Evolutionary conservation across 2,888 invertebrate species (phyloP), one percentile per base, ranked within the genome.

Genomic region (Parasteatoda lunata): DNA sequence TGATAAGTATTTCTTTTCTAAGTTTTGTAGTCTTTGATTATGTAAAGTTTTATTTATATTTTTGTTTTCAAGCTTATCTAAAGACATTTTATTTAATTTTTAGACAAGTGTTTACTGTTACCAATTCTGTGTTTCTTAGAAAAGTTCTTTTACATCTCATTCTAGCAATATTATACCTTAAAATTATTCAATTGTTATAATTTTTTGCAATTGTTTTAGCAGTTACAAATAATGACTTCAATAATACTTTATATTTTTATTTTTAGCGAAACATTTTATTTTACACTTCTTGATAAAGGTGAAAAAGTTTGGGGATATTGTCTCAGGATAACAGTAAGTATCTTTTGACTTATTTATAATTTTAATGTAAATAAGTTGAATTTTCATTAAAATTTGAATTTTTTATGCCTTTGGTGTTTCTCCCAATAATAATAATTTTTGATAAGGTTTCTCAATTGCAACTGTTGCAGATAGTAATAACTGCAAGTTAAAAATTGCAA

Each of bases 291-390:
- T 90, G 95, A 95, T 90, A 93, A 94, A 89, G 96, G 96, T 0
- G 94, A 94, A 89, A 93, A 96, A 77, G 94, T 95, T 78, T 95
- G 92, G 92, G 96, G 96, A 1, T 96, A 96, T 91, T 97, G 97
- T 91, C 93, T 95, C 0, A 93, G 96, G 66, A 94, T 96, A 45
- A 92, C 91, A 90, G 92, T 92, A 89, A 90, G 88, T 68, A 59
- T 11, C 45, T 15, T 47, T 47, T 64, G 30, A 30, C 49, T 6
- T 71, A 49, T 71, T 13, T 30, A 30, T 30, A 30, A 30, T 30
- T 30, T 30, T 30, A 11, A 13, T 70, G 13, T 48, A 48, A 30
- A 30, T 30, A 11, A 72, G 4, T 45, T 30, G 9, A 47, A 59
- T 30, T 73, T 30, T 54, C 51, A 54, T 45, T 73, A 6, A 30